A percentile compares a stretch with the other conserved stretches of the same genome.
These are phyloP conservation scores for Acridotheres tristis DNA, from an alignment of 2,797 vertebrate species.

Conservation along the genomic window DNA sequence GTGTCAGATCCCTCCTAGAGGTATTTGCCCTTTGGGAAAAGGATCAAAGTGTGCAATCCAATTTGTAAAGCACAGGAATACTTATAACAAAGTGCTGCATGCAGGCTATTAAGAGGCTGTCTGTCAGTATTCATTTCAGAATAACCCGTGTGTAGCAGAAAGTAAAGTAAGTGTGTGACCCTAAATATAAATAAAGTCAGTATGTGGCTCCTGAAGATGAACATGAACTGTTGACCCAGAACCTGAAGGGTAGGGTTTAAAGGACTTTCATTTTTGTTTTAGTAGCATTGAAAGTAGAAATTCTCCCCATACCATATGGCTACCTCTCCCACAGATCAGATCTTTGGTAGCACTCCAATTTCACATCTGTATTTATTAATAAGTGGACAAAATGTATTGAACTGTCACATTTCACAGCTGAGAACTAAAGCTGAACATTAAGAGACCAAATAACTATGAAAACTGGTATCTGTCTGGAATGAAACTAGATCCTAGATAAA, in stretches of 20 bases:
- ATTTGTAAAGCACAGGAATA: not conserved
- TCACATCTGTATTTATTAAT: not conserved
- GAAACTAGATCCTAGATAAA: not conserved
- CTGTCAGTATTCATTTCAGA: not conserved
- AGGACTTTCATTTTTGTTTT: not conserved
- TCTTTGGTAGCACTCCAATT: not conserved
- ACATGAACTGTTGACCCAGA: not conserved
- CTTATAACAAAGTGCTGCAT: not conserved
- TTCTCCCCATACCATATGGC: not conserved
- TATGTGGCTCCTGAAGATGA: not conserved
- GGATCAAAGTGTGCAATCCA: not conserved
- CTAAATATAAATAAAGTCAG: not conserved
- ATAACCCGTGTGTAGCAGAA: not conserved
- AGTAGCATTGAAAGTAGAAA: constrained; percentile 1
- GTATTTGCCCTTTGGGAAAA: not conserved
- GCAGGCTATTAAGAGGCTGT: not conserved
- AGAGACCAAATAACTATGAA: not conserved
- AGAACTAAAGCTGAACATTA: not conserved
- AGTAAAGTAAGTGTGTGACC: not conserved
- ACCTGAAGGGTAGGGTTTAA: constrained; percentile 4
- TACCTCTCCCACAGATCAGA: not conserved
- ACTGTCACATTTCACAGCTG: not conserved
- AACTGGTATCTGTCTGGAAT: not conserved
- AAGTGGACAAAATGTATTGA: not conserved
- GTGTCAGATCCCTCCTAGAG: not conserved